A percentile compares a stretch with the other conserved stretches of the same genome.
phyloP scores from a whole-genome alignment of 2,113 vertebrate species.

The Ciconia stormi region DNA sequence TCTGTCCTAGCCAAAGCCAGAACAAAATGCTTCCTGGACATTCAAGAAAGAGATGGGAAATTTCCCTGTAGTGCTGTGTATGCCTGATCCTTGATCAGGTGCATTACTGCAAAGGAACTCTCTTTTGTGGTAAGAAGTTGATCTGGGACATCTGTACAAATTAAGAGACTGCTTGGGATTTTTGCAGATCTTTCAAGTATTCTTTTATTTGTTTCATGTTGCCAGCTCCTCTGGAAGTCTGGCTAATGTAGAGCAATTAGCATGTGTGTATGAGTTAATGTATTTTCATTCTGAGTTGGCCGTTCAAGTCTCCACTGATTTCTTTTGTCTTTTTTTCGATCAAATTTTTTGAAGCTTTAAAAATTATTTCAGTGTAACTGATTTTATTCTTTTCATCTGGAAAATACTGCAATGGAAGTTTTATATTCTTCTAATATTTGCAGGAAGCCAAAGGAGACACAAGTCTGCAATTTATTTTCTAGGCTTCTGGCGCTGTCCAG shows the following conservation, averaged over 20 bases:
- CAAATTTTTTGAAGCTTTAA: background rate
- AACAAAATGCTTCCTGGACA: background rate
- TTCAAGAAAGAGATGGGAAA: background rate
- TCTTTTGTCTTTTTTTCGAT: background rate
- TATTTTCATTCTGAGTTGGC: background rate
- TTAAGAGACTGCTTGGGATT: background rate
- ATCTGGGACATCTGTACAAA: background rate
- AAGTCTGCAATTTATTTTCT: background rate
- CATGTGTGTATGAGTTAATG: background rate
- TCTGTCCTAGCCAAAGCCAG: too few relatives aligned
- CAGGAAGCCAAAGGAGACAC: background rate
- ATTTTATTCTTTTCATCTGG: background rate
- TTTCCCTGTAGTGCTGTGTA: background rate
- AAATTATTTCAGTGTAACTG: background rate
- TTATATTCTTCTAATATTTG: background rate
- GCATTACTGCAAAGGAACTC: background rate
- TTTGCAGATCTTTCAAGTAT: background rate
- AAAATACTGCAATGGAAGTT: background rate
- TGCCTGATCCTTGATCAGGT: background rate
- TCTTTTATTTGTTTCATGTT: background rate
- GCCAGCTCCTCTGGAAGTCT: background rate
- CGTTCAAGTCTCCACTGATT: background rate
- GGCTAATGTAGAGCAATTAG: background rate
- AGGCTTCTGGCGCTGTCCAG: background rate
- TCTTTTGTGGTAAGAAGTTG: background rate